These are phyloP conservation scores for Fratercula arctica DNA, from an alignment of 2,797 vertebrate genomes.

Conservation along the genomic window DNA sequence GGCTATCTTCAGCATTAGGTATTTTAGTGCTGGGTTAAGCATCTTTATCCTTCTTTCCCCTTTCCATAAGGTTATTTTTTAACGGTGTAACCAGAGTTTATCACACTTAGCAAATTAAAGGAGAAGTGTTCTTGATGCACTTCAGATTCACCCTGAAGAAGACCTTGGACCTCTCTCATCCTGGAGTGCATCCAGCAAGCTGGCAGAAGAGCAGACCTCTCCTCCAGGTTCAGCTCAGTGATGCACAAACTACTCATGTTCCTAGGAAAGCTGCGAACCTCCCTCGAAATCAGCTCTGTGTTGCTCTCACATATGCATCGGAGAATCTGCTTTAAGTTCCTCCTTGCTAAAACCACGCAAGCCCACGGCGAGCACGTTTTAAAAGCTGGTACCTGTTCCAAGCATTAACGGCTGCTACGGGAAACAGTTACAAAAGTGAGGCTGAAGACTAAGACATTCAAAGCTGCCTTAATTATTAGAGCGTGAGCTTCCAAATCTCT, in stretches of 20 bases:
- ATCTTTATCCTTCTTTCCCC: not conserved
- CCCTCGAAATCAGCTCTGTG: not conserved
- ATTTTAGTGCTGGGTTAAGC: not conserved
- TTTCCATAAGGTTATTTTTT: not conserved
- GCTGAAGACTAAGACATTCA: slow-evolving; percentile 2
- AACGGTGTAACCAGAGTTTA: not conserved
- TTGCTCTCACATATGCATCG: not conserved
- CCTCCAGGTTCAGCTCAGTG: not conserved
- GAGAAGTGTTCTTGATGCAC: not conserved
- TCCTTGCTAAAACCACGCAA: not conserved
- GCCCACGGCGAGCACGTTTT: not conserved
- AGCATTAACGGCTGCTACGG: not conserved
- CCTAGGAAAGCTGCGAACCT: not conserved
- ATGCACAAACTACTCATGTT: not conserved
- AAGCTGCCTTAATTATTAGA: slow-evolving; percentile 49
- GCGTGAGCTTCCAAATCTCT: slow-evolving; percentile 6
- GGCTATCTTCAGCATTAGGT: not conserved
- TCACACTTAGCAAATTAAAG: slow-evolving; percentile 4
- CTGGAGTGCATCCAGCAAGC: not conserved
- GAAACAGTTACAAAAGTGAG: not conserved
- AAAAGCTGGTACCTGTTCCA: not conserved
- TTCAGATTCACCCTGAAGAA: not conserved
- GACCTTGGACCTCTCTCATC: not conserved
- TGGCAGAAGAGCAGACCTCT: not conserved
- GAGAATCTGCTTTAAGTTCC: not conserved